Conservation (phyloP, 2,888 invertebrate species). For the Macropis europaea region DNA sequence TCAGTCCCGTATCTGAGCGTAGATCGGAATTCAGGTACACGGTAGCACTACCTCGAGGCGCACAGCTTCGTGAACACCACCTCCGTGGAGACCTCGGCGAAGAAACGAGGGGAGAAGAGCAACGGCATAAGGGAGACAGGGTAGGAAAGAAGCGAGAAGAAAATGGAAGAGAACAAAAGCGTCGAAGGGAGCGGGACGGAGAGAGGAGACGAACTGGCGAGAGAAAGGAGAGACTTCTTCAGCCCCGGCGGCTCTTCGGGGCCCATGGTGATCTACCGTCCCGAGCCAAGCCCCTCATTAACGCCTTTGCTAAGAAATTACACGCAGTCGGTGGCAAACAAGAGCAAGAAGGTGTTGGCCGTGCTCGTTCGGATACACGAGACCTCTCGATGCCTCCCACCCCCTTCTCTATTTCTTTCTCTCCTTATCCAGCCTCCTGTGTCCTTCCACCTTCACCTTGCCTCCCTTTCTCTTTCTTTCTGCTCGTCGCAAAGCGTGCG, state of each 20-base stretch:
- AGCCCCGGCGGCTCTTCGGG: conserved; percentile 63
- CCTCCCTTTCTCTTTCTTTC: conserved; percentile 18
- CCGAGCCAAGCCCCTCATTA: conserved; percentile 79
- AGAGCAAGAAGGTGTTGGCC: conserved; percentile 77
- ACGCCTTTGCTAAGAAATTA: conserved; percentile 79
- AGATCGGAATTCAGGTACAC: conserved; percentile 79
- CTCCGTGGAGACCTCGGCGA: conserved; percentile 53
- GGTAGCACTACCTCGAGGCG: conserved; percentile 77
- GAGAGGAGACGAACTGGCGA: conserved; percentile 32
- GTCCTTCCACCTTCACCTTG: conserved; percentile 44
- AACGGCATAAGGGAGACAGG: background rate
- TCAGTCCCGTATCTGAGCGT: conserved; percentile 73
- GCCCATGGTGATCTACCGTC: conserved; percentile 77
- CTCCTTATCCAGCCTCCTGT: conserved; percentile 36
- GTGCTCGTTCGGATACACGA: conserved; percentile 69
- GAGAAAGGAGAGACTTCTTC: conserved; percentile 48
- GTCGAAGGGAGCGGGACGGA: conserved; percentile 10
- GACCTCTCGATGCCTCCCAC: conserved; percentile 54
- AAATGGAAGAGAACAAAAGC: conserved; percentile 40
- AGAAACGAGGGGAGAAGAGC: conserved; percentile 10
- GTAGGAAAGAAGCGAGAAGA: conserved; percentile 29
- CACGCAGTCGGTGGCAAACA: conserved; percentile 79
- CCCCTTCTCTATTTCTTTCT: conserved; percentile 39
- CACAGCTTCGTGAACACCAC: conserved; percentile 72
- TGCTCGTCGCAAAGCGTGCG: conserved; percentile 70